phyloP scores from a whole-genome alignment of 2,888 invertebrate genomes.

The Patella ulyssiponensis region DNA sequence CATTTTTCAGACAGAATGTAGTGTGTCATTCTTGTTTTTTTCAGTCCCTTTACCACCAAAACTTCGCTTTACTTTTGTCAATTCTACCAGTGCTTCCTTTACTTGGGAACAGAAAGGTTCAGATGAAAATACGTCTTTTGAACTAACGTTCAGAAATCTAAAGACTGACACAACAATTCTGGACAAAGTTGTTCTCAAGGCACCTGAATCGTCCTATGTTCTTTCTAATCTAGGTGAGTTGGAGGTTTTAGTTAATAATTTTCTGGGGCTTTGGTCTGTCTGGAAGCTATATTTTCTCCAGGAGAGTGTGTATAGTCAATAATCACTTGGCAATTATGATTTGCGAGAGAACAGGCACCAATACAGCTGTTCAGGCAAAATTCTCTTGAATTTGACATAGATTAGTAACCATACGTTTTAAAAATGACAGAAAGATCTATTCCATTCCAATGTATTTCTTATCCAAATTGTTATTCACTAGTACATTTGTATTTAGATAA shows the following conservation, averaged over 20 bases:
- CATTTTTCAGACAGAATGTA: neutral
- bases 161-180: constrained; percentile 27
- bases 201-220: constrained; percentile 23
- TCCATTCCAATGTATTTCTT: too few species aligned
- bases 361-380: too few species aligned
- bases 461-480: too few species aligned
- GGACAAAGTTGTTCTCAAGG: constrained; percentile 28
- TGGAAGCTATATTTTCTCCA: too few species aligned
- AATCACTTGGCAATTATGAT: too few species aligned
- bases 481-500: too few species aligned
- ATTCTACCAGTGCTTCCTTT: constrained; percentile 26
- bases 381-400: too few species aligned
- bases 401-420: too few species aligned
- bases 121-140: constrained; percentile 22
- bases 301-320: too few species aligned
- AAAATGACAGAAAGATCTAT: too few species aligned
- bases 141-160: constrained; percentile 36
- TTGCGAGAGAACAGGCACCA: too few species aligned
- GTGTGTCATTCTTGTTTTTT: neutral
- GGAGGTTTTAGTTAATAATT: neutral
- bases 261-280: too few species aligned
- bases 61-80: constrained; percentile 24
- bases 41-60: constrained; percentile 14
- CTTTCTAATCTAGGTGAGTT: constrained; percentile 40
- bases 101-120: constrained; percentile 24